These are phyloP conservation scores for Saxicola maurus DNA, from an alignment of 2,797 vertebrate genomes.

Conservation along the genomic window DNA sequence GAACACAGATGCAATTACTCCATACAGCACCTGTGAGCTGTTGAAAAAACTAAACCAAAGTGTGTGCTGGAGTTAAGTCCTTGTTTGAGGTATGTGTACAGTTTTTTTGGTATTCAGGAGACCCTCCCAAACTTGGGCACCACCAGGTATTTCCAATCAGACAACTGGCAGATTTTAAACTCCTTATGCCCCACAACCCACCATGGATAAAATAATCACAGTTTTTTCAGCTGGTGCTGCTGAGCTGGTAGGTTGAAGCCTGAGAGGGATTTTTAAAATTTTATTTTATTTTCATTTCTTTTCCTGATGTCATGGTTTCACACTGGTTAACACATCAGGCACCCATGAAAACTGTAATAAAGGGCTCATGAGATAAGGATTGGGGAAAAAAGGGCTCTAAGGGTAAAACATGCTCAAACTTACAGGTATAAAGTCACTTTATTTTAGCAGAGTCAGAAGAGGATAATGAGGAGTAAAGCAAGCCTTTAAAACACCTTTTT, in stretches of 20 bases:
- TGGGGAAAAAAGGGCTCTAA: neutral
- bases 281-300: neutral
- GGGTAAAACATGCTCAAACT: neutral
- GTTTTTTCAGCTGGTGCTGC: neutral
- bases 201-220: accelerated
- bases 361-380: neutral
- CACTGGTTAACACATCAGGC: neutral
- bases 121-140: neutral
- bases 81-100: neutral
- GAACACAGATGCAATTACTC: neutral
- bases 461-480: neutral
- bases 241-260: neutral
- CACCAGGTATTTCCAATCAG: neutral
- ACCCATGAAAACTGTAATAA: neutral
- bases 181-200: neutral
- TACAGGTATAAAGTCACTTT: neutral
- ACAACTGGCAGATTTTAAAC: neutral
- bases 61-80: neutral
- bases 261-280: neutral
- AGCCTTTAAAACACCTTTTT: neutral
- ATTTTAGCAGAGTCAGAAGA: neutral
- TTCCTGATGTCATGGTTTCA: neutral
- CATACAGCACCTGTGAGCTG: neutral
- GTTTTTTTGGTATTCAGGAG: neutral
- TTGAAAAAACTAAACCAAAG: neutral